Evolutionary conservation across 1,140 invertebrate species (phyloP), one percentile per base, ranked within the genome.

Genomic region (Bicyclus anynana): DNA sequence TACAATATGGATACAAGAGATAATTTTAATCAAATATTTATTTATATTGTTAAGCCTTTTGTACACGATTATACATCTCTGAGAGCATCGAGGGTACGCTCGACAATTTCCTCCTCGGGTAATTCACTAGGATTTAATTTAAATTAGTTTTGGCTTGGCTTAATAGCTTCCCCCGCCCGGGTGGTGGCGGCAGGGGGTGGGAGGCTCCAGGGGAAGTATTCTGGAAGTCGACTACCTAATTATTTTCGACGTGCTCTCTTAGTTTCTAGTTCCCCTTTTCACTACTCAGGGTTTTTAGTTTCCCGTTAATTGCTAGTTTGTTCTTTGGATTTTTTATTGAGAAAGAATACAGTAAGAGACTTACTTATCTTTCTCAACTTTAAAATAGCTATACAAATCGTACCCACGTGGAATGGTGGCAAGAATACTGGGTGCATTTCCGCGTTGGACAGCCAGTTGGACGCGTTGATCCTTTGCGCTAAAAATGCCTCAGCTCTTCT

Each of bases 61-160:
- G 50, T 18, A 0, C 12, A 2, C 53, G 53, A 48, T 55, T 46
- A 67, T 85, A 77, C 77, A 47, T 70, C 70, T 77, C 75, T 68
- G 69, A 74, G 73, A 85, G 80, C 78, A 77, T 52, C 74, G 80
- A 76, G 84, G 84, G 84, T 80, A 71, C 76, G 80, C 81, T 85
- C 82, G 84, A 84, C 84, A 87, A 87, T 87, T 87, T 87, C 84
- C 84, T 85, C 84, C 72, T 87, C 84, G 78, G 86, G 88, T 89
- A 89, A 89, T 89, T 89, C 88, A 89, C 88, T 89, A 89, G 88
- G 88, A 90, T 90, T 90, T 90, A 90, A 90, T 90, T 90, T 90
- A 90, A 90, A 90, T 90, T 90, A 90, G 89, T 90, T 90, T 90
- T 89, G 87, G 89, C 86, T 89, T 87, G 87, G 89, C 89, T 89